Conservation (phyloP, 2,888 invertebrate species). For the Troides helena region DNA sequence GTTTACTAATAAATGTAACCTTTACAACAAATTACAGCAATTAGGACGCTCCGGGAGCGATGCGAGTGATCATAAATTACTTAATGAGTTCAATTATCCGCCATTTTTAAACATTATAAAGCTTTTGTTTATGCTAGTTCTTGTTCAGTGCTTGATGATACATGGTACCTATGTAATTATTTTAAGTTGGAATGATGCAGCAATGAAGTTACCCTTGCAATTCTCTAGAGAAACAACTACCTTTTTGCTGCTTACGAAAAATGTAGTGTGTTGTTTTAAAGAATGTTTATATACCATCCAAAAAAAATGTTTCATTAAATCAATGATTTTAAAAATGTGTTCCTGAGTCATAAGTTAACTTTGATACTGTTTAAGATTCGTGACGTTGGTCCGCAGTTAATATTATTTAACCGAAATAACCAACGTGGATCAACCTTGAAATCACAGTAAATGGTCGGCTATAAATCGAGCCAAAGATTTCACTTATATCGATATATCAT, state of each 20-base stretch:
- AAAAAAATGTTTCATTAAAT: neutral
- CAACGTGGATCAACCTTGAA: neutral
- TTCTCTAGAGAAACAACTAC: constrained; percentile 5
- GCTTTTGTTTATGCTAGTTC: constrained; percentile 15
- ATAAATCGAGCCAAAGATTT: neutral
- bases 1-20: constrained; percentile 36
- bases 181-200: neutral
- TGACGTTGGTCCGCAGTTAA: neutral
- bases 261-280: neutral
- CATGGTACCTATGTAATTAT: neutral
- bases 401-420: neutral
- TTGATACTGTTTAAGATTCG: neutral
- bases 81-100: constrained; percentile 62
- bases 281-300: neutral
- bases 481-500: neutral
- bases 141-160: neutral
- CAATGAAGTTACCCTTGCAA: neutral
- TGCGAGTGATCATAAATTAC: constrained; percentile 60
- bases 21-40: constrained; percentile 57
- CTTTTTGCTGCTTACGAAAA: neutral
- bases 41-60: constrained; percentile 51
- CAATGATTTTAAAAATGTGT: neutral
- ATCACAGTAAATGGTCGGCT: neutral
- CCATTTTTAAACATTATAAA: constrained; percentile 50
- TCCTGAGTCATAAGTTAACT: neutral